phyloP scores from a whole-genome alignment of 2,888 invertebrate genomes.

The Polydrusus tereticollis region DNA sequence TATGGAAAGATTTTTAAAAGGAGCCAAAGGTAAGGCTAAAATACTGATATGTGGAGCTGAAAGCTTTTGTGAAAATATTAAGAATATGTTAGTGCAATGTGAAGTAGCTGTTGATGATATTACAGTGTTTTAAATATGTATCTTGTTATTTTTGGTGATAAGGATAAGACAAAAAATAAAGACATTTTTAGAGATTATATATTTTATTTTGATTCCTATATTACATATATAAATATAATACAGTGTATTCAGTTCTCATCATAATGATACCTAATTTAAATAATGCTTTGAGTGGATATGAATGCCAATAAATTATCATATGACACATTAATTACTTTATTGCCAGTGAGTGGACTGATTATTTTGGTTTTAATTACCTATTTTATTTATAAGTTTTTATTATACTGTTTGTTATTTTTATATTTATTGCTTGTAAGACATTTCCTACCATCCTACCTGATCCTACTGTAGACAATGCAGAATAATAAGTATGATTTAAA shows the following conservation, averaged over 20 bases:
- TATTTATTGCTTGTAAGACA: too few species aligned
- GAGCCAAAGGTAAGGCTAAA: constrained; percentile 63
- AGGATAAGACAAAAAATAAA: background rate
- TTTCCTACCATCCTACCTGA: too few species aligned
- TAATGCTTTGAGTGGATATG: background rate
- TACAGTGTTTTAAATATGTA: constrained; percentile 62
- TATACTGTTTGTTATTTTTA: too few species aligned
- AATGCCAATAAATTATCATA: too few species aligned
- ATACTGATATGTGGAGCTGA: constrained; percentile 76
- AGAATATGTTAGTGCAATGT: constrained; percentile 59
- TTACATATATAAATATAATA: background rate
- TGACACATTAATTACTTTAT: too few species aligned
- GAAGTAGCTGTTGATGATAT: constrained; percentile 62
- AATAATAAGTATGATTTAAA: too few species aligned
- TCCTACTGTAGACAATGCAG: too few species aligned
- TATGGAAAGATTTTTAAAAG: constrained; percentile 61
- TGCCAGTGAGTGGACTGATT: too few species aligned
- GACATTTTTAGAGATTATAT: background rate
- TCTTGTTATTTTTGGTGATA: background rate
- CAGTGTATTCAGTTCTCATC: background rate
- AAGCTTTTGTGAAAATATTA: constrained; percentile 70
- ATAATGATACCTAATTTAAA: background rate
- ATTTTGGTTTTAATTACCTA: too few species aligned
- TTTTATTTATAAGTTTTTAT: too few species aligned
- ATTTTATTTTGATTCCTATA: background rate